Base-by-base conservation (phyloP, 2,797 vertebrate species). In the Gymnodraco acuticeps region DNA sequence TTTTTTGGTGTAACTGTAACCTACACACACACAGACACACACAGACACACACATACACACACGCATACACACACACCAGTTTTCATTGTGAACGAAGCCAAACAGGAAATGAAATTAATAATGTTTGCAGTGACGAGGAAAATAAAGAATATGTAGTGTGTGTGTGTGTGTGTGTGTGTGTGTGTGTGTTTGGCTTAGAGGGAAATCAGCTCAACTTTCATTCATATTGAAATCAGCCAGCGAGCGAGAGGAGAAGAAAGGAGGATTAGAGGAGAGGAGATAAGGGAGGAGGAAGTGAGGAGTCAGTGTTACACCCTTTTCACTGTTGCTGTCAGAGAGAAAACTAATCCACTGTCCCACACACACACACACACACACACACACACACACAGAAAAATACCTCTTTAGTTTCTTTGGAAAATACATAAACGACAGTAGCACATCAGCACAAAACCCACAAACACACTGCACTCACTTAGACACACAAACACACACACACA, bases 171-270 rank as follows among this genome's bases (percentile, higher is more conserved):
- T 48, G 41, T 50, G 60, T 50, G 17, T 58, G 56, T 31, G 16
- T 19, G 14, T 8, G n/a, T 16, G 31, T 65, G 62, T 53, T 64
- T 71, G 2, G 71, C 72, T 60, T 68, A 7, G 42, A 78, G 72
- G 64, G 75, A 78, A 73, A 81, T 75, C 74, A 75, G 71, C 80
- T 75, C 71, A 81, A 67, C 68, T 74, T 84, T 65, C 75, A 89
- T 88, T 89, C 83, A 90, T 83, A 87, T 85, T 88, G 67, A 92
- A 89, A 92, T 87, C 80, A 87, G 80, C 14, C 51, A 19, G 70
- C 5, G 11, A 75, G 67, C 60, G 62, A 78, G 68, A 20, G 8
- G 51, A 78, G 43, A 61, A 69, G 59, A 81, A 61, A 70, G 64
- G 69, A 53, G 74, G 80, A 84, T 83, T 73, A 79, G 62, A 45